Percentiles rank a stretch among this genome's conserved stretches.
Conservation (phyloP, 2,888 invertebrate genomes). For the Dichetophora obliterata region DNA sequence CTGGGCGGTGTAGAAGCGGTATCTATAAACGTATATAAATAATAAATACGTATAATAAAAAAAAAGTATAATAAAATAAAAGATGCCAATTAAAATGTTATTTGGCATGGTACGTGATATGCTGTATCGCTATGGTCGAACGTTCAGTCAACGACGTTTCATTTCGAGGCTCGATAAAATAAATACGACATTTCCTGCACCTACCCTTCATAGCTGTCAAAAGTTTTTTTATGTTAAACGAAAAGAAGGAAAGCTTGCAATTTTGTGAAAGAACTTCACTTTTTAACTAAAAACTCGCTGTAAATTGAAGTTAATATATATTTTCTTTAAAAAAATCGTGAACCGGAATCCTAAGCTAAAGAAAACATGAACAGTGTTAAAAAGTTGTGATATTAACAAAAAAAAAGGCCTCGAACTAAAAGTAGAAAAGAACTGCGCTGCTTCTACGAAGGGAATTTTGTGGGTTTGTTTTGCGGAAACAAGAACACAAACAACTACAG, state of each 20-base stretch:
- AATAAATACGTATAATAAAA: too few relatives aligned
- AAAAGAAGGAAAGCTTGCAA: conserved; percentile 3
- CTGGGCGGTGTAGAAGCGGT: too few relatives aligned
- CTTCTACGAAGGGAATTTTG: conserved; percentile 32
- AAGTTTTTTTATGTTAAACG: background rate
- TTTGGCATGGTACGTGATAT: too few relatives aligned
- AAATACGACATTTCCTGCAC: background rate
- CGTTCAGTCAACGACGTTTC: background rate
- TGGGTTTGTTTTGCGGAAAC: conserved; percentile 20
- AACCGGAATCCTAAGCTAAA: background rate
- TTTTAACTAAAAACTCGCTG: conserved; percentile 8
- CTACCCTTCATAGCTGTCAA: conserved; percentile 12
- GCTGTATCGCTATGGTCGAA: too few relatives aligned
- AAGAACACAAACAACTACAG: conserved; percentile 41
- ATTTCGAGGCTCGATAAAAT: conserved; percentile 1
- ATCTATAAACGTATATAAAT: too few relatives aligned
- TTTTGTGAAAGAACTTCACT: conserved; percentile 23
- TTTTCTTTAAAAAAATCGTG: background rate
- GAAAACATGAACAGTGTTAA: background rate
- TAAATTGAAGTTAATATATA: background rate
- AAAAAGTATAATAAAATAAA: too few relatives aligned
- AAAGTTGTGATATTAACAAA: background rate
- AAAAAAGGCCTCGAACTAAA: background rate
- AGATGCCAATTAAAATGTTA: too few relatives aligned
- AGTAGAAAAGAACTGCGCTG: background rate